Evolutionary conservation across 2,113 vertebrate species (phyloP).

Genomic region (Oceanites oceanicus): DNA sequence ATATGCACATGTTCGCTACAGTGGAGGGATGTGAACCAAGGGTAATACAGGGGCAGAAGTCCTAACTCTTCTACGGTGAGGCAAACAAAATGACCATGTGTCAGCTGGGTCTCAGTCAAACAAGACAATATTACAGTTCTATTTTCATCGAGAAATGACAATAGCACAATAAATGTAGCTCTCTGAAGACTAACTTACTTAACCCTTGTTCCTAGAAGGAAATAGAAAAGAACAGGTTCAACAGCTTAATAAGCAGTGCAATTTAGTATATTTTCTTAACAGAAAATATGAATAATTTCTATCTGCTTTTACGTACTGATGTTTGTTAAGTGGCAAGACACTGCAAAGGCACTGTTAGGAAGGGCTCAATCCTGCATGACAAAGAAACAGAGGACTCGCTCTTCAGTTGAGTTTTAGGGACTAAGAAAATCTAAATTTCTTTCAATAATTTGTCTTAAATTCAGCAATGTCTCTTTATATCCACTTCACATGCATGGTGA

Average conservation of each 20-base stretch:
- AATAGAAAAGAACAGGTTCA: not conserved
- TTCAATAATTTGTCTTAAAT: not conserved
- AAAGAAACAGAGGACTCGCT: not conserved
- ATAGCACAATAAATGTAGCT: not conserved
- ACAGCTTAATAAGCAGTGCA: not conserved
- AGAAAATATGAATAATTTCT: not conserved
- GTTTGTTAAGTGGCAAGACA: not conserved
- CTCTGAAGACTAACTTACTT: not conserved
- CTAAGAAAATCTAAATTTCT: not conserved
- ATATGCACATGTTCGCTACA: not conserved
- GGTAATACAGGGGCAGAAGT: not conserved
- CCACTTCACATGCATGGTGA: not conserved
- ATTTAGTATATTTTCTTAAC: not conserved
- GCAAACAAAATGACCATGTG: not conserved
- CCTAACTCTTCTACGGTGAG: not conserved
- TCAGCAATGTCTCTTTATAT: not conserved
- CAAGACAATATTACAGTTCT: not conserved
- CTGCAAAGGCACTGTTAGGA: not conserved
- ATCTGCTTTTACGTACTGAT: not conserved
- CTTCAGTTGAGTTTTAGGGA: not conserved
- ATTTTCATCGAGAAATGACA: not conserved
- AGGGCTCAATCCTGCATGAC: not conserved
- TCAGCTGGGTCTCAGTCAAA: not conserved
- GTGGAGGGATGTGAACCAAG: not conserved
- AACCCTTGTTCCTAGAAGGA: not conserved